phyloP scores from a whole-genome alignment of 2,113 vertebrate species.

The Macaca mulatta region DNA sequence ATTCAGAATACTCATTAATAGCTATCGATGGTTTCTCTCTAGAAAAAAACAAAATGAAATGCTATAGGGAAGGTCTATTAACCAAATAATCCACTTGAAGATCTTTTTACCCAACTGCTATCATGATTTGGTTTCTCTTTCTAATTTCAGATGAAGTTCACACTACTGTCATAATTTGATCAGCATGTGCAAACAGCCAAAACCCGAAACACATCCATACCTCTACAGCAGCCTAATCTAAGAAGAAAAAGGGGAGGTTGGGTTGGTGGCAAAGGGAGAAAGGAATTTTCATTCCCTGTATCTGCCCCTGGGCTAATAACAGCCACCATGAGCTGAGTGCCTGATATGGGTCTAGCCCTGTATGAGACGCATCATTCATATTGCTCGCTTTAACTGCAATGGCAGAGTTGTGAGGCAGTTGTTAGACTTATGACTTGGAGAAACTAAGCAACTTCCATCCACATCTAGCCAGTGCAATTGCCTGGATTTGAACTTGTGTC shows the following conservation, averaged over 20 bases:
- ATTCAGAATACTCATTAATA: neutral
- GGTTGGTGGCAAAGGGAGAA: neutral
- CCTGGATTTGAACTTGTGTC: neutral
- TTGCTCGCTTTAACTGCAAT: neutral
- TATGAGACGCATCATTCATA: neutral
- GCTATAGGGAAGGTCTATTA: neutral
- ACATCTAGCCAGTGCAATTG: too few species aligned
- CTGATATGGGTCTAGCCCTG: neutral
- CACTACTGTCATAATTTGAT: neutral
- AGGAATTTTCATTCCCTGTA: neutral
- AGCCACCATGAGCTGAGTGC: neutral
- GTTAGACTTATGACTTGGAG: neutral
- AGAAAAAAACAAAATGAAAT: conserved; percentile 26
- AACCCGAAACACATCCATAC: neutral
- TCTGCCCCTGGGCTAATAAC: neutral
- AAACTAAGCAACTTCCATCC: neutral
- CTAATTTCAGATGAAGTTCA: too few species aligned
- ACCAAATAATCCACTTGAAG: neutral
- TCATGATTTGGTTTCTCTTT: neutral
- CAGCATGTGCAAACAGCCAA: neutral
- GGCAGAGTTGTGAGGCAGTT: neutral
- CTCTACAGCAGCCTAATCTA: neutral
- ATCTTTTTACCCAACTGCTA: neutral
- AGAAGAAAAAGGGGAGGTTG: neutral
- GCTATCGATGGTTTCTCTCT: neutral